Evolutionary conservation across 2,888 invertebrate genomes (phyloP).

Genomic region (Euphydryas editha): DNA sequence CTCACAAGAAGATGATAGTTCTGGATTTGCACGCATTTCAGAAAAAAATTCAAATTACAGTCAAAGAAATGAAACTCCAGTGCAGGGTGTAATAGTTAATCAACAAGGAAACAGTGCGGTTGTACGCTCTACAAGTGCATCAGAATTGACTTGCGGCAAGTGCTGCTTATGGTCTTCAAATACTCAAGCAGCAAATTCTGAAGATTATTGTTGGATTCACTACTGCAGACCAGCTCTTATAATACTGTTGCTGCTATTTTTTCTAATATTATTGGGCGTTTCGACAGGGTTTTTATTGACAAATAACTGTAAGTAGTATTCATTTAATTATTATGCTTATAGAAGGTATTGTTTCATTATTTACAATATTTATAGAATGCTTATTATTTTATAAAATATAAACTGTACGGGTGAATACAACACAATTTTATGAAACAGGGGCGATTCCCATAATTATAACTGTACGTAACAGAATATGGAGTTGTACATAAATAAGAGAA

Average conservation of each 20-base stretch:
- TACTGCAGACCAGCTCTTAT: slow-evolving; percentile 82
- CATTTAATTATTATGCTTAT: slow-evolving; percentile 28
- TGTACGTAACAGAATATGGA: slow-evolving; percentile 14
- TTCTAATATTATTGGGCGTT: slow-evolving; percentile 81
- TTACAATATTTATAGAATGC: not conserved
- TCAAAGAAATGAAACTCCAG: slow-evolving; percentile 74
- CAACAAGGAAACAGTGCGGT: slow-evolving; percentile 81
- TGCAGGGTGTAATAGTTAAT: slow-evolving; percentile 80
- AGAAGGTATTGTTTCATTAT: not conserved
- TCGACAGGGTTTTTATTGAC: slow-evolving; percentile 83
- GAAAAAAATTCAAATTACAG: slow-evolving; percentile 72
- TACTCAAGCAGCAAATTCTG: slow-evolving; percentile 71
- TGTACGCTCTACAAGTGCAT: slow-evolving; percentile 60
- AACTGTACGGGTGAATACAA: too few relatives aligned
- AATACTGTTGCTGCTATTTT: slow-evolving; percentile 79
- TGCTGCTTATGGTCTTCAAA: slow-evolving; percentile 68
- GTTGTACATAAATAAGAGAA: slow-evolving; percentile 23
- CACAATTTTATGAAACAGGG: not conserved
- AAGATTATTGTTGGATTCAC: slow-evolving; percentile 80
- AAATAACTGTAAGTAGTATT: slow-evolving; percentile 79
- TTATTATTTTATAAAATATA: not conserved
- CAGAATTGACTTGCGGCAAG: slow-evolving; percentile 62
- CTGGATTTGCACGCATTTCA: slow-evolving; percentile 73
- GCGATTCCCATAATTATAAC: not conserved
- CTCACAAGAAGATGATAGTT: slow-evolving; percentile 77